Conservation (phyloP, 2,888 invertebrate species). For the Diabrotica balteata region DNA sequence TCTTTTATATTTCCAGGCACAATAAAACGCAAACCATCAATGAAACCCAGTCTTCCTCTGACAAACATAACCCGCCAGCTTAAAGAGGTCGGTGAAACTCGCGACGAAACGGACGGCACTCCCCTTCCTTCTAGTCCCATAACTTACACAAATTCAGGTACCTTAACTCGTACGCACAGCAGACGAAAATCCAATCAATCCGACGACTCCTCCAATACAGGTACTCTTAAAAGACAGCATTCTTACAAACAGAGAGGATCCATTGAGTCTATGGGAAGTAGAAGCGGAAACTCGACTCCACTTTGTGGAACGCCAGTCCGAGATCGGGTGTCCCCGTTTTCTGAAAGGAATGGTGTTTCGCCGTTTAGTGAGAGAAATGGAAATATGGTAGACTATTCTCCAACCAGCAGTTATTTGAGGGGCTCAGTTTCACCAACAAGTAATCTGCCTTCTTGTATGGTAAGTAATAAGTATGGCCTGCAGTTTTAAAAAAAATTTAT, state of each 20-base stretch:
- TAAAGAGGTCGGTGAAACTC: slow-evolving; percentile 85
- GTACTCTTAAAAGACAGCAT: slow-evolving; percentile 69
- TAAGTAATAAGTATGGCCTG: slow-evolving; percentile 39
- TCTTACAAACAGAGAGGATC: slow-evolving; percentile 61
- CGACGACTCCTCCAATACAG: slow-evolving; percentile 58
- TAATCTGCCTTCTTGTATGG: slow-evolving; percentile 57
- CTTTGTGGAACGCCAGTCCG: slow-evolving; percentile 63
- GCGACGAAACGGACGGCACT: slow-evolving; percentile 64
- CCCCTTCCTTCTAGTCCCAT: slow-evolving; percentile 57
- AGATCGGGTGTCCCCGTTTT: slow-evolving; percentile 62
- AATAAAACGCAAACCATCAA: slow-evolving; percentile 90
- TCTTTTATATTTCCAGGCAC: slow-evolving; percentile 65
- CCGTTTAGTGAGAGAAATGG: slow-evolving; percentile 30
- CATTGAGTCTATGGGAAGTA: slow-evolving; percentile 60
- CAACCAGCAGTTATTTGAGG: slow-evolving; percentile 50
- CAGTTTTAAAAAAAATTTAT: too few species aligned
- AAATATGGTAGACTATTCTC: slow-evolving; percentile 50
- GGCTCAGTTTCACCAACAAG: slow-evolving; percentile 48
- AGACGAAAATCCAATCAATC: slow-evolving; percentile 60
- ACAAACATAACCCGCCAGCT: slow-evolving; percentile 90
- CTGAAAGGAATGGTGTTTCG: slow-evolving; percentile 43
- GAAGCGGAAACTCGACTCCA: slow-evolving; percentile 60
- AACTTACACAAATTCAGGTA: slow-evolving; percentile 56
- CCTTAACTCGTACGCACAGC: slow-evolving; percentile 64
- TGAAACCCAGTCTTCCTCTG: slow-evolving; percentile 89